These are phyloP conservation scores for Ptyas mucosa DNA, from an alignment of 2,113 vertebrate species.

Conservation along the genomic window DNA sequence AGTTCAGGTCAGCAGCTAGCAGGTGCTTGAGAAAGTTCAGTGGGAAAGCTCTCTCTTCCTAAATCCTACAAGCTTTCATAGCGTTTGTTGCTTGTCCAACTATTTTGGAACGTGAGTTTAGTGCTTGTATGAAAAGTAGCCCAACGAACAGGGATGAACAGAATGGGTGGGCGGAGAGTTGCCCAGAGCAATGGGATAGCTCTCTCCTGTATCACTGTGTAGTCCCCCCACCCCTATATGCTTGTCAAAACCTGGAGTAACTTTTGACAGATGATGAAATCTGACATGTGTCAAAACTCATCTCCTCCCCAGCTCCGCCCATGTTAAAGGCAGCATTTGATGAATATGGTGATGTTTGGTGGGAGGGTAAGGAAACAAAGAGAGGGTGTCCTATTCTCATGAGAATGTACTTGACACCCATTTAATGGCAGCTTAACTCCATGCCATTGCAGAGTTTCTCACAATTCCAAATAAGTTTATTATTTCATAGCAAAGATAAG, in stretches of 20 bases:
- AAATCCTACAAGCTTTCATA: neutral
- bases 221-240: neutral
- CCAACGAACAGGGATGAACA: neutral
- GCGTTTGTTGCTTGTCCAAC: neutral
- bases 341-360: neutral
- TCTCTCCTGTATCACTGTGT: neutral
- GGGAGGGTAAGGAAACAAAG: neutral
- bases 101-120: neutral
- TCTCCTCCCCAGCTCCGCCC: neutral
- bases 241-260: neutral
- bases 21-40: neutral
- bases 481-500: neutral
- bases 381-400: neutral
- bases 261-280: neutral
- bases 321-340: neutral
- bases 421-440: neutral
- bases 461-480: neutral
- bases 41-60: neutral
- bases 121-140: neutral
- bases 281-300: neutral
- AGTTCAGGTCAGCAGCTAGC: neutral
- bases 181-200: neutral
- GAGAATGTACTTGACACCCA: neutral
- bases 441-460: neutral
- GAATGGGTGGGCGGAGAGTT: neutral